Evolutionary conservation across 2,888 invertebrate genomes (phyloP), one percentile per base, ranked within the genome.

Genomic region (Camponotus fellah): DNA sequence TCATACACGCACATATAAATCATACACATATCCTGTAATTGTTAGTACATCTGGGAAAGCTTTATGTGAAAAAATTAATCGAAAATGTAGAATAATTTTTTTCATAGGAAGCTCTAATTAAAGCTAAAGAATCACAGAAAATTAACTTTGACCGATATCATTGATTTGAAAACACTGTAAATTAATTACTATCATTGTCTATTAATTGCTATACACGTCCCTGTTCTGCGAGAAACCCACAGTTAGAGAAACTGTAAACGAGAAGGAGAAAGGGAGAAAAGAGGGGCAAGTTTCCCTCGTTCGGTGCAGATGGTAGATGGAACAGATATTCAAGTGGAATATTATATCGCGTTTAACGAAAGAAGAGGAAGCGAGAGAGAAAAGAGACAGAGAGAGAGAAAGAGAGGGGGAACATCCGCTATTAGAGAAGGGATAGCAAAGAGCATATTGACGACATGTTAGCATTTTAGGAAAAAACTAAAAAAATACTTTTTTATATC

Each of bases 321-420:
- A 88, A 86, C 87, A 90, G 89, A 87, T 84, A 86, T 81, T 82
- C 79, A 17, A 92, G 86, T 90, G 92, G 91, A 91, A 91, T 91
- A 91, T 91, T 91, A 92, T 91, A 90, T 75, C 84, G 84, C 85
- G 90, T 89, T 91, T 81, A 82, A 89, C 66, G 84, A 82, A 66
- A 83, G 58, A 60, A 71, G 74, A 76, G 46, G 79, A 64, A 53
- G 9, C 65, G 17, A 46, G 53, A 53, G 49, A 17, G 14, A 46
- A 43, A 49, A 17, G 46, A 14, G 53, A 43, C 10, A 43, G 49
- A 49, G 46, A n/a, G 17, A 49, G 5, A 46, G 62, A 37, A 60
- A 69, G 58, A 21, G 66, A 69, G 71, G 71, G 62, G 66, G 69
- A 72, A 65, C 14, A 71, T 34, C 62, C 34, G 68, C 62, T 71